Percentiles rank a stretch among this genome's conserved stretches.
Evolutionary conservation across 2,888 invertebrate species (phyloP).

Genomic region (Ectobius pallidus): DNA sequence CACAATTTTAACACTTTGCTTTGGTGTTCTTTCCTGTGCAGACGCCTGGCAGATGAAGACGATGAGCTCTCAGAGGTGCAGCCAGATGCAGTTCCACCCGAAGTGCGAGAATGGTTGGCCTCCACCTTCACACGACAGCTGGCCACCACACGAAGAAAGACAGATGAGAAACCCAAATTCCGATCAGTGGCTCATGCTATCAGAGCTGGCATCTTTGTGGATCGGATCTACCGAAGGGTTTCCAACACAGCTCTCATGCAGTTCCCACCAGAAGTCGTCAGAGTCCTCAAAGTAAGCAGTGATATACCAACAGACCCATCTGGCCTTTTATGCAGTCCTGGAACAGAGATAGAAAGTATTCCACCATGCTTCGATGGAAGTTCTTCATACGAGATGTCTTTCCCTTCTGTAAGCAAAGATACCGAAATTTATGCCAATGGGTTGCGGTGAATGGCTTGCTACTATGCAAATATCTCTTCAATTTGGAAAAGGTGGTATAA

Average conservation of each 20-base stretch:
- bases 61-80: slow-evolving; percentile 96
- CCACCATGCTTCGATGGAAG: neutral
- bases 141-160: slow-evolving; percentile 76
- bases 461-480: neutral
- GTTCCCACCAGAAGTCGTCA: slow-evolving; percentile 85
- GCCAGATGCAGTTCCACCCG: slow-evolving; percentile 94
- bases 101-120: slow-evolving; percentile 96
- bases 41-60: slow-evolving; percentile 86
- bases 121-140: slow-evolving; percentile 93
- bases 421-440: neutral
- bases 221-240: slow-evolving; percentile 86
- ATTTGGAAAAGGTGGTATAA: neutral
- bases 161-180: slow-evolving; percentile 86
- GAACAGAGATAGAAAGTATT: neutral
- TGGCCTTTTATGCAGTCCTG: slow-evolving; percentile 21
- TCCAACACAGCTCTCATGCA: slow-evolving; percentile 81
- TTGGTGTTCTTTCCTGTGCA: slow-evolving; percentile 51
- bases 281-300: slow-evolving; percentile 78
- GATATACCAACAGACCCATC: neutral
- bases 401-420: neutral
- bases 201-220: slow-evolving; percentile 95
- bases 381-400: neutral
- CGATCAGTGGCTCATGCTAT: slow-evolving; percentile 96
- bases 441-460: neutral
- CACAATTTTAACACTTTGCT: neutral